Percentiles rank a stretch among this genome's conserved stretches.
Conservation (phyloP, 2,888 invertebrate species). For the Uloborus plumipes region DNA sequence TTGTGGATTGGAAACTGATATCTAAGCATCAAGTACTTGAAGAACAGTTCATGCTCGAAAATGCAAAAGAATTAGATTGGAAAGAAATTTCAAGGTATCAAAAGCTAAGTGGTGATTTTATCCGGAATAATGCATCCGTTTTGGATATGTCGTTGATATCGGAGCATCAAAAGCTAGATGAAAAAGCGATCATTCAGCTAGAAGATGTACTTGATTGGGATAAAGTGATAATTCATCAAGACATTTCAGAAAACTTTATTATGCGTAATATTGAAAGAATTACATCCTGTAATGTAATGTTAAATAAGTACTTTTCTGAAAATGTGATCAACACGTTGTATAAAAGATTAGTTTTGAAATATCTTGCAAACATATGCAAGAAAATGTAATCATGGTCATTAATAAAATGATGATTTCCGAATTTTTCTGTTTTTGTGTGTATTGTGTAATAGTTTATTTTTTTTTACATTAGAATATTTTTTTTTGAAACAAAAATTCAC, state of each 20-base stretch:
- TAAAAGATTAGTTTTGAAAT: constrained; percentile 2
- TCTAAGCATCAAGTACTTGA: neutral
- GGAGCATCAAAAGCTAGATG: neutral
- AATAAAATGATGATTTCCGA: no score
- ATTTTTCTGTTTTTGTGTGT: no score
- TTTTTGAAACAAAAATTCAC: no score
- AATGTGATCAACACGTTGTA: neutral
- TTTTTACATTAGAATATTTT: no score
- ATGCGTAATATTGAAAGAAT: neutral
- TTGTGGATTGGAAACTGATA: neutral
- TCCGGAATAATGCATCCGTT: neutral
- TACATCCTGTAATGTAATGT: neutral
- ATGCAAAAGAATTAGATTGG: neutral
- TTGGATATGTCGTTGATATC: neutral
- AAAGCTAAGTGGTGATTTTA: neutral
- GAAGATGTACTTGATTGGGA: no score
- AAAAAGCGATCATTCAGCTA: neutral
- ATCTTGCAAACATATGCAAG: neutral
- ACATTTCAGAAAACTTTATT: neutral
- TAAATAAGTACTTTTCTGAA: neutral
- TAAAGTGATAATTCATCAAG: neutral
- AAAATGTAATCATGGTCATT: no score
- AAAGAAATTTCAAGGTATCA: neutral
- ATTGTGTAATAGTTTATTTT: no score
- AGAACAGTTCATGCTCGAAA: neutral